Conservation (phyloP, 2,888 invertebrate genomes). For the Orchesellides sinensis region DNA sequence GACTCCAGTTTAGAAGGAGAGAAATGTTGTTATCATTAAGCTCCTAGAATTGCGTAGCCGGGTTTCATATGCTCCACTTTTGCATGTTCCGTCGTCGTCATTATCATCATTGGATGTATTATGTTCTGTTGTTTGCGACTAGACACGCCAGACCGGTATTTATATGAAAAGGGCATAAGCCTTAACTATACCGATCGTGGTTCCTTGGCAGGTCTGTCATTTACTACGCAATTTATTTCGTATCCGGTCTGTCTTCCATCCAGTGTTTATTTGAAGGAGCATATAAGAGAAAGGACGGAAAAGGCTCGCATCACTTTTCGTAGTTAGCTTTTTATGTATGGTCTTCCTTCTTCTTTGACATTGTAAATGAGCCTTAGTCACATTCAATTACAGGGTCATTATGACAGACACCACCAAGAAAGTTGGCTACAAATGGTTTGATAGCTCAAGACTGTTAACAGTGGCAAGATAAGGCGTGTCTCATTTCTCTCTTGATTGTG, state of each 20-base stretch:
- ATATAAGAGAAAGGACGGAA: too few species aligned
- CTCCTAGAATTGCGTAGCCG: neutral
- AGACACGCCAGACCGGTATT: too few species aligned
- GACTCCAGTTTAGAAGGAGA: neutral
- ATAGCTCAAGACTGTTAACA: conserved; percentile 14
- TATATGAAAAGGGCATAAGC: too few species aligned
- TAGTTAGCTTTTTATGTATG: too few species aligned
- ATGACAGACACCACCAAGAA: conserved; percentile 48
- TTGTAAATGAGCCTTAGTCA: conserved; percentile 59
- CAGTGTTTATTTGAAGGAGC: neutral
- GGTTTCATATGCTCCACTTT: neutral
- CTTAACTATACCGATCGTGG: too few species aligned
- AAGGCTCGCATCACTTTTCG: too few species aligned
- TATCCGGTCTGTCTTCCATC: conserved; percentile 1
- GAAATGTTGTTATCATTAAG: neutral
- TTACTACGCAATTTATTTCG: conserved; percentile 23
- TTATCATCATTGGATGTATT: too few species aligned
- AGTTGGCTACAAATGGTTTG: conserved; percentile 5
- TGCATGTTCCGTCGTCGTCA: neutral
- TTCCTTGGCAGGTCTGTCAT: too few species aligned
- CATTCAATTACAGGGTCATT: conserved; percentile 60
- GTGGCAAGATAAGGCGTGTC: conserved; percentile 51
- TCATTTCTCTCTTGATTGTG: neutral
- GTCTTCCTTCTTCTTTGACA: conserved; percentile 44
- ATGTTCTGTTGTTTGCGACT: too few species aligned